These are phyloP conservation scores for Buceros bicornis DNA, from an alignment of 2,797 vertebrate genomes.

Conservation along the genomic window DNA sequence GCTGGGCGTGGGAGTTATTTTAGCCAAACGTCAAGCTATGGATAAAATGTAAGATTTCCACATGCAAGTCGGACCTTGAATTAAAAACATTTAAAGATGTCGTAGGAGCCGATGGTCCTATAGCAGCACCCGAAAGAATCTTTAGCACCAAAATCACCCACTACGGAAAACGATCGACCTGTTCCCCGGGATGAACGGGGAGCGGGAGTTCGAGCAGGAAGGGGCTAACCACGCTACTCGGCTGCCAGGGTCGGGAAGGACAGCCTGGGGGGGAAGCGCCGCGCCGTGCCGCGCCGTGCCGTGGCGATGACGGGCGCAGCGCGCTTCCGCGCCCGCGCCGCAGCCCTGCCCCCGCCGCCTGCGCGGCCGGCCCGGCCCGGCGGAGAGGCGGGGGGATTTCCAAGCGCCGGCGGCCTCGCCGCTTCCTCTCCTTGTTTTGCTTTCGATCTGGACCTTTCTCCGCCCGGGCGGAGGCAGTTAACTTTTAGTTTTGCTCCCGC, in stretches of 20 bases:
- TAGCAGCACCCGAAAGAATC: background rate
- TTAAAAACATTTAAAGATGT: background rate
- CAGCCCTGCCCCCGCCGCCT: slow-evolving; percentile 45
- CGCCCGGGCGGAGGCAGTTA: slow-evolving; percentile 80
- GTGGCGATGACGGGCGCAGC: background rate
- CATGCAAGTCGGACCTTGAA: background rate
- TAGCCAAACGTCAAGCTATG: background rate
- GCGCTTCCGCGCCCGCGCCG: slow-evolving; percentile 74
- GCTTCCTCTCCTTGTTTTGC: slow-evolving; percentile 94
- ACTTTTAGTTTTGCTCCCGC: slow-evolving; percentile 88
- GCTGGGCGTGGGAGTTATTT: background rate
- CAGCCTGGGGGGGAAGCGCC: background rate
- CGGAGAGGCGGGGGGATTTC: slow-evolving; percentile 86
- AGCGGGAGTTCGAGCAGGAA: background rate
- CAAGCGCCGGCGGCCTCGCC: slow-evolving; percentile 80
- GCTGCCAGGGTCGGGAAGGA: too few relatives aligned
- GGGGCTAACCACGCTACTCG: background rate
- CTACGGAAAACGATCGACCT: background rate
- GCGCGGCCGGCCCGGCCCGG: slow-evolving; percentile 78
- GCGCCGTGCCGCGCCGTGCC: background rate
- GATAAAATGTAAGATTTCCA: background rate
- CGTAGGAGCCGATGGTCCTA: background rate
- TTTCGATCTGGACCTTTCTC: slow-evolving; percentile 92
- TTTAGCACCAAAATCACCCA: background rate
- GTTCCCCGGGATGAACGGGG: background rate